These are phyloP conservation scores for Diceros bicornis DNA, from an alignment of 2,797 vertebrate species.

Conservation along the genomic window DNA sequence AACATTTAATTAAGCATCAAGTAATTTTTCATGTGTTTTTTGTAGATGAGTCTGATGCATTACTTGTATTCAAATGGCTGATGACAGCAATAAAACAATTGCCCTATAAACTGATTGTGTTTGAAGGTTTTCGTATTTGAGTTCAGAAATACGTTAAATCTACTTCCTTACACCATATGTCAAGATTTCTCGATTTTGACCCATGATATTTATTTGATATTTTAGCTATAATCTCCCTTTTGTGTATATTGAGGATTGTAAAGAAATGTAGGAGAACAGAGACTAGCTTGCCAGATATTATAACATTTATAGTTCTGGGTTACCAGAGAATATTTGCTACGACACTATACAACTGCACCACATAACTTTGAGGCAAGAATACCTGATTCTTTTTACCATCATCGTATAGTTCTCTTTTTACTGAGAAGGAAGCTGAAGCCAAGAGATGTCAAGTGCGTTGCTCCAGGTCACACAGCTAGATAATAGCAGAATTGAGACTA, in stretches of 20 bases:
- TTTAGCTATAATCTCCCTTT: neutral
- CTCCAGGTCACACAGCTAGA: neutral
- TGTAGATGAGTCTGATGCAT: neutral
- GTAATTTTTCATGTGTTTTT: neutral
- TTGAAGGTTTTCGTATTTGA: neutral
- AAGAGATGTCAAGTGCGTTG: neutral
- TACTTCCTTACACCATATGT: neutral
- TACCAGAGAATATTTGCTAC: neutral
- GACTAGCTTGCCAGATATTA: neutral
- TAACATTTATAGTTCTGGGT: neutral
- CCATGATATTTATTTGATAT: conserved; percentile 45
- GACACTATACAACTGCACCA: neutral
- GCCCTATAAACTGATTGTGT: neutral
- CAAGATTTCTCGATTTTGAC: conserved; percentile 38
- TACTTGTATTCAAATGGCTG: neutral
- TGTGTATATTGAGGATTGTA: neutral
- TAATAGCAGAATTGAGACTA: neutral
- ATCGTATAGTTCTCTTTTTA: neutral
- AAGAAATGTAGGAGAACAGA: neutral
- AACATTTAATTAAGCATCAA: neutral
- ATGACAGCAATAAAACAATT: neutral
- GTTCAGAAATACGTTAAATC: conserved; percentile 5
- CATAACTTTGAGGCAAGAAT: neutral
- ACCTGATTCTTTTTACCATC: neutral
- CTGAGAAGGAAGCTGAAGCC: neutral